Conservation (phyloP, 2,888 invertebrate genomes). For the Platynereis dumerilii region DNA sequence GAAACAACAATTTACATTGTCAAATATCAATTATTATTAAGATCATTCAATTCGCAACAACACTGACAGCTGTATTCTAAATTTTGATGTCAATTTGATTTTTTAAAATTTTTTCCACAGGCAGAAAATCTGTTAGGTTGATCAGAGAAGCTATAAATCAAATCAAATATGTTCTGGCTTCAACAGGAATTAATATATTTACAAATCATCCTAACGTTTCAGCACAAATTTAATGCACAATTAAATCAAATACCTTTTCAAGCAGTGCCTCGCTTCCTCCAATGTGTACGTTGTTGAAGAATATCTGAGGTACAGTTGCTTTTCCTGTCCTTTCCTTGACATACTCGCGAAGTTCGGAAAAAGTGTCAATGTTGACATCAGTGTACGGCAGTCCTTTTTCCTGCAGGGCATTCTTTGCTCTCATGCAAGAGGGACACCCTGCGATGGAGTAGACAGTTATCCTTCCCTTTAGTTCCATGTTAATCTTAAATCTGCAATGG, state of each 20-base stretch:
- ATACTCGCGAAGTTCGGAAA: conserved; percentile 54
- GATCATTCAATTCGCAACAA: too few relatives aligned
- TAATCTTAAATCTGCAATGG: background rate
- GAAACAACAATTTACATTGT: too few relatives aligned
- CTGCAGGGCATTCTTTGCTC: conserved; percentile 53
- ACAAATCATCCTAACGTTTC: too few relatives aligned
- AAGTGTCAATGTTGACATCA: conserved; percentile 60
- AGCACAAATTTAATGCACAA: too few relatives aligned
- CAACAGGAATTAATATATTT: too few relatives aligned
- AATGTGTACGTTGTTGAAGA: conserved; percentile 61
- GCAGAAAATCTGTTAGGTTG: too few relatives aligned
- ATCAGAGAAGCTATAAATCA: too few relatives aligned
- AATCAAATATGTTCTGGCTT: too few relatives aligned
- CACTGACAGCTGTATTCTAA: too few relatives aligned
- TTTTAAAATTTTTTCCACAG: too few relatives aligned
- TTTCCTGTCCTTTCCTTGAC: conserved; percentile 51
- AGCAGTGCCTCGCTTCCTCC: conserved; percentile 61
- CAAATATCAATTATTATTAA: too few relatives aligned
- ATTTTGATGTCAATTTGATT: too few relatives aligned
- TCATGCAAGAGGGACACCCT: conserved; percentile 61
- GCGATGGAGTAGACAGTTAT: conserved; percentile 60
- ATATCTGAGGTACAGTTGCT: conserved; percentile 62
- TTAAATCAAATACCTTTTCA: conserved; percentile 44
- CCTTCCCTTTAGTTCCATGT: conserved; percentile 51
- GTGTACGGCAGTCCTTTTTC: conserved; percentile 55